Evolutionary conservation across 2,888 invertebrate genomes (phyloP).

Genomic region (Amphipyra berbera): DNA sequence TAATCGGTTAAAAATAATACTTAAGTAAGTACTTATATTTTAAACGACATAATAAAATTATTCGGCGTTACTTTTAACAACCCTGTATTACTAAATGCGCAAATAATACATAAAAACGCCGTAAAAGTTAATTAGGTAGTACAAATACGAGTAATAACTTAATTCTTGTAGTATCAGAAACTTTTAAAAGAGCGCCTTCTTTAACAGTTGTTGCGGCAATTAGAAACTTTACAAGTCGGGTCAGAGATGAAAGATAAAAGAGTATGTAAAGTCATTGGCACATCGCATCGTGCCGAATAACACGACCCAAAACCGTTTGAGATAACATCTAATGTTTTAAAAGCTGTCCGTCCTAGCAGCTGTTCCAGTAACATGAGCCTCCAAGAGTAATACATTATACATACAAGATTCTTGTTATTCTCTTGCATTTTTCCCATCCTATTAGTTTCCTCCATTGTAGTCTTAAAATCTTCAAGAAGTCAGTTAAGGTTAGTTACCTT

Average conservation of each 20-base stretch:
- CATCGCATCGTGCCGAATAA: conserved; percentile 43
- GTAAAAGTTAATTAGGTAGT: conserved; percentile 38
- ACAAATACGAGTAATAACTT: conserved; percentile 25
- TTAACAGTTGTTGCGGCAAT: conserved; percentile 27
- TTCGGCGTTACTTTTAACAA: conserved; percentile 17
- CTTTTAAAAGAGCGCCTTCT: conserved; percentile 3
- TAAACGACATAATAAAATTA: conserved; percentile 13
- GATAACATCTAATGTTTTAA: conserved; percentile 46
- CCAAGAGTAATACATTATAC: too few species aligned
- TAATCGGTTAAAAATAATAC: neutral
- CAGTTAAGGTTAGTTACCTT: conserved; percentile 6
- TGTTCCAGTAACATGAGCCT: conserved; percentile 25
- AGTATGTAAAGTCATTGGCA: conserved; percentile 48
- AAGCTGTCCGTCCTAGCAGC: conserved; percentile 27
- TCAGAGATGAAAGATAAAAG: conserved; percentile 54
- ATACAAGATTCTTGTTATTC: too few species aligned
- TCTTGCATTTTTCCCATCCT: neutral
- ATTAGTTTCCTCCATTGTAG: conserved; percentile 4
- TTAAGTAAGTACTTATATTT: neutral
- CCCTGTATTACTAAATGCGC: conserved; percentile 13
- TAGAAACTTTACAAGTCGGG: conserved; percentile 45
- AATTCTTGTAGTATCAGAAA: conserved; percentile 10
- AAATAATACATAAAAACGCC: conserved; percentile 31
- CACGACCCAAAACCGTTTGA: conserved; percentile 40
- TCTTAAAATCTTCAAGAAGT: conserved; percentile 18